Percentiles rank a stretch among this genome's conserved stretches.
Conservation (phyloP, 2,113 vertebrate genomes). For the Columba livia region DNA sequence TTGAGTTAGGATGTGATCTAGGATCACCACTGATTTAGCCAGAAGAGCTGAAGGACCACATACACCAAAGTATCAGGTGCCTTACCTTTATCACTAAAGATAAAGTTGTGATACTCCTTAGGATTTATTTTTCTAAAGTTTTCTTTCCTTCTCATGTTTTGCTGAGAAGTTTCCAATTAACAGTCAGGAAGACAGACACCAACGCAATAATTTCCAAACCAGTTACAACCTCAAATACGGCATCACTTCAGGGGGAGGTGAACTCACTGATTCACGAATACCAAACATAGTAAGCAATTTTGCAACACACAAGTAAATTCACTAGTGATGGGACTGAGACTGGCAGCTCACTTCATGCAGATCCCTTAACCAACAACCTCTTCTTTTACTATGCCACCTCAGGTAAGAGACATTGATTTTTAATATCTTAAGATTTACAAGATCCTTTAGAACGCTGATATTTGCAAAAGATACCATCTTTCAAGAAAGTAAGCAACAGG, state of each 20-base stretch:
- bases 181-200: not conserved
- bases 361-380: not conserved
- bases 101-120: not conserved
- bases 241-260: not conserved
- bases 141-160: not conserved
- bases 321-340: not conserved
- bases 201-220: not conserved
- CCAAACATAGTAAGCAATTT: not conserved
- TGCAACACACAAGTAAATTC: not conserved
- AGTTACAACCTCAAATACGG: not conserved
- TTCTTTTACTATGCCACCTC: too few species aligned
- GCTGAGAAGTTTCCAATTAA: not conserved
- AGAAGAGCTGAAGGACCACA: not conserved
- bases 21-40: not conserved
- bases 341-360: not conserved
- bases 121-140: not conserved
- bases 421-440: not conserved
- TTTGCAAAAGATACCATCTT: not conserved
- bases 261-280: fast-evolving
- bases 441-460: not conserved
- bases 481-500: not conserved
- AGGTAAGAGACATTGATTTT: not conserved
- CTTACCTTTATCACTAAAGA: not conserved
- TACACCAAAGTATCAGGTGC: not conserved
- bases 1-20: not conserved